A percentile compares a stretch with the other conserved stretches of the same genome.
Conservation (phyloP, 1,140 invertebrate genomes). For the Cepaea nemoralis region DNA sequence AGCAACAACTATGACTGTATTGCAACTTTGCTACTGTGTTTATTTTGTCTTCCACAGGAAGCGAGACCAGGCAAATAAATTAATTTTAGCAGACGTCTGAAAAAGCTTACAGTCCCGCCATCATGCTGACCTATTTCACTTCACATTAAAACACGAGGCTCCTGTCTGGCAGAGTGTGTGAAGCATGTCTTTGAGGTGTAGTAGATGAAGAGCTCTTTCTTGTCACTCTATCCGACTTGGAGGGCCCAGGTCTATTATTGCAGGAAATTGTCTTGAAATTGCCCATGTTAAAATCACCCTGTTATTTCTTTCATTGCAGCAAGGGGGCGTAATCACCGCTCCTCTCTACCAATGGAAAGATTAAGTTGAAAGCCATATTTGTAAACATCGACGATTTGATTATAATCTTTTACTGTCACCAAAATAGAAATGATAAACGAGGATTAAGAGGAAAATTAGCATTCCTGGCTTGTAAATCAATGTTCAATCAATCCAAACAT, state of each 20-base stretch:
- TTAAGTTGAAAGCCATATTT: neutral
- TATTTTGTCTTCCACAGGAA: too few species aligned
- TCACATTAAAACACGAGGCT: too few species aligned
- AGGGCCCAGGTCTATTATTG: neutral
- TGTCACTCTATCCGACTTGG: neutral
- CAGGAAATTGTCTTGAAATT: neutral
- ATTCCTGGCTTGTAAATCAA: slow-evolving; percentile 3
- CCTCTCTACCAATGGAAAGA: neutral
- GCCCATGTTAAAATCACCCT: neutral
- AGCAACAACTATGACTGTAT: too few species aligned
- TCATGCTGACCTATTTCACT: neutral
- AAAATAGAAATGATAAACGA: neutral
- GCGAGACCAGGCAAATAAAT: too few species aligned
- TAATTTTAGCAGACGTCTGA: too few species aligned
- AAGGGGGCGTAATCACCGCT: neutral
- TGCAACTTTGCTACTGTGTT: too few species aligned
- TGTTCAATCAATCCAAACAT: neutral
- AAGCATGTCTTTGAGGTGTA: too few species aligned
- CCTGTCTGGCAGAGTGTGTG: too few species aligned
- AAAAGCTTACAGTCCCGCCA: neutral
- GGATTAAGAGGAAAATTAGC: neutral
- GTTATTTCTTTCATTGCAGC: neutral
- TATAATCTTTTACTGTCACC: neutral
- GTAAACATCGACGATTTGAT: neutral
- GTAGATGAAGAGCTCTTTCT: neutral